phyloP scores from a whole-genome alignment of 1,140 invertebrate species.

The Frieseomelitta varia region DNA sequence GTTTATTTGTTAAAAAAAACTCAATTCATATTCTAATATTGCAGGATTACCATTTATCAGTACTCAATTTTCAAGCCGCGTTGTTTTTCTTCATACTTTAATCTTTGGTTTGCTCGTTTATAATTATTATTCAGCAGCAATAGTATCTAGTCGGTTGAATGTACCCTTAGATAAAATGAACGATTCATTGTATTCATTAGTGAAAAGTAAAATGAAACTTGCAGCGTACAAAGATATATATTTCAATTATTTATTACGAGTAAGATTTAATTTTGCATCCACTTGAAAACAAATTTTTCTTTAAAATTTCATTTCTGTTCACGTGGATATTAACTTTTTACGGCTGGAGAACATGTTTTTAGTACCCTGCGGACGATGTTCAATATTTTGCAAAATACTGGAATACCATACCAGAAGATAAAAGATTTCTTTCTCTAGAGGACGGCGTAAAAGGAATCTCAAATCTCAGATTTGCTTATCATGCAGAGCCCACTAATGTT shows the following conservation, averaged over 20 bases:
- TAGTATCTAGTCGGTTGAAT: slow-evolving; percentile 58
- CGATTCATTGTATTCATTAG: slow-evolving; percentile 53
- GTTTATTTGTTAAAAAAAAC: not conserved
- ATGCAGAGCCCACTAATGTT: slow-evolving; percentile 38
- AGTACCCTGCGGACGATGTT: slow-evolving; percentile 43
- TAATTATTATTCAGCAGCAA: slow-evolving; percentile 59
- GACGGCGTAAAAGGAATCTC: slow-evolving; percentile 44
- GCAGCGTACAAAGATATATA: slow-evolving; percentile 27
- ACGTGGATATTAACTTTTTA: not conserved
- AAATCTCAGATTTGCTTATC: slow-evolving; percentile 50
- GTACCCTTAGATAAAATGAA: slow-evolving; percentile 57
- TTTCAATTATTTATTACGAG: slow-evolving; percentile 44
- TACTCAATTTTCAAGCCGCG: slow-evolving; percentile 43
- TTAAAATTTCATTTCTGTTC: not conserved
- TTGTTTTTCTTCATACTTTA: slow-evolving; percentile 50
- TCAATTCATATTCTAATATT: not conserved
- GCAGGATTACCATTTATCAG: slow-evolving; percentile 41
- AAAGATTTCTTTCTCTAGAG: slow-evolving; percentile 28
- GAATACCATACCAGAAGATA: slow-evolving; percentile 38
- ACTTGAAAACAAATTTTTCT: not conserved
- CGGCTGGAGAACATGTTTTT: not conserved
- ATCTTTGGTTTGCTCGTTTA: slow-evolving; percentile 58
- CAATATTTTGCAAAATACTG: slow-evolving; percentile 54
- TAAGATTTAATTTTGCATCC: slow-evolving; percentile 23
- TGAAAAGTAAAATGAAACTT: slow-evolving; percentile 40